Evolutionary conservation across 2,888 invertebrate genomes (phyloP).

Genomic region (Stegophylla sp.): DNA sequence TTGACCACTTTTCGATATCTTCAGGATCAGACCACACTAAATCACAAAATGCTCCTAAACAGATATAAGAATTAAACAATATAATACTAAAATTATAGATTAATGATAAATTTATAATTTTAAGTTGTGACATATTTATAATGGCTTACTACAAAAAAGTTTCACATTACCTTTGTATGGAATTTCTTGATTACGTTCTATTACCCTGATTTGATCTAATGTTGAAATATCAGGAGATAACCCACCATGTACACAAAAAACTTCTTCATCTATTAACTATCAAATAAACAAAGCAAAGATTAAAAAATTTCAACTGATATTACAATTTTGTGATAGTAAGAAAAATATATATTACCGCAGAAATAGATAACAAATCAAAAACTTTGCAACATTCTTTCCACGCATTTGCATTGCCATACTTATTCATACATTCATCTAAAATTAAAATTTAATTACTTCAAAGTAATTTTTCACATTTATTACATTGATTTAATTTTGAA

Average conservation of each 20-base stretch:
- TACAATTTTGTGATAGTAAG: background rate
- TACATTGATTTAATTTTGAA: no score
- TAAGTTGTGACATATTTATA: no score
- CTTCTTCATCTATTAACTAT: constrained; percentile 89
- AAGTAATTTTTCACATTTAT: no score
- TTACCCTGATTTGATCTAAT: constrained; percentile 93
- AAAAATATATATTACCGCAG: constrained; percentile 70
- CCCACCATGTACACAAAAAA: constrained; percentile 97
- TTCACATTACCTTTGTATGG: constrained; percentile 81
- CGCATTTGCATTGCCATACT: constrained; percentile 98
- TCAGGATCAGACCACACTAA: constrained; percentile 99
- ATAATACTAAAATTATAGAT: background rate
- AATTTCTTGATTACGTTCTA: constrained; percentile 96
- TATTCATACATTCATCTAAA: constrained; percentile 93
- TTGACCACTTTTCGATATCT: constrained; percentile 90
- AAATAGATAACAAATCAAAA: constrained; percentile 95
- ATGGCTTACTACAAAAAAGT: no score
- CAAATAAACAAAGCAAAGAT: background rate
- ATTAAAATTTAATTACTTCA: constrained; percentile 58
- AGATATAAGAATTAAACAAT: constrained; percentile 24
- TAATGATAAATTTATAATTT: background rate
- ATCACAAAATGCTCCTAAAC: constrained; percentile 89
- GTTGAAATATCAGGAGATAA: constrained; percentile 96
- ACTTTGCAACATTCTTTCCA: constrained; percentile 99
- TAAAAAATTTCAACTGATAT: background rate